phyloP scores from a whole-genome alignment of 2,888 invertebrate genomes.

The Bimastos eiseni region DNA sequence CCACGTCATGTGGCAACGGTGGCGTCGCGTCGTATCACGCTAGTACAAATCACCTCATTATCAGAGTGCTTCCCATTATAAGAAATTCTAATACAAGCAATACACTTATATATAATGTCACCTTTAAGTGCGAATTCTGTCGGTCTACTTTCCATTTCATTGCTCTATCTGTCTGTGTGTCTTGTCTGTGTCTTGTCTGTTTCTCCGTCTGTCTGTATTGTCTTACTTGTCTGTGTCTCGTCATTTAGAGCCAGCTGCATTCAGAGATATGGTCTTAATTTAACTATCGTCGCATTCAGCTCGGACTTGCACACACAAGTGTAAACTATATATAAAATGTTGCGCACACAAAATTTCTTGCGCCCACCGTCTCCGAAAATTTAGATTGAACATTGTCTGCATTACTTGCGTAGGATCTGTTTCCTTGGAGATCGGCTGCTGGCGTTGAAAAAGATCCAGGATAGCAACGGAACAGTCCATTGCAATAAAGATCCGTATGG shows the following conservation, averaged over 20 bases:
- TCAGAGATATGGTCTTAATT: no score
- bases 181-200: not conserved
- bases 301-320: no score
- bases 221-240: not conserved
- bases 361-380: no score
- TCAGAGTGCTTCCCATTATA: not conserved
- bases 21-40: not conserved
- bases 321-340: no score
- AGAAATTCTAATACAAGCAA: not conserved
- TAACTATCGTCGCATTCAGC: no score
- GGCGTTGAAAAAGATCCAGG: conserved; percentile 63
- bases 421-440: conserved; percentile 87
- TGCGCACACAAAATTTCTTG: no score
- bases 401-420: conserved; percentile 76
- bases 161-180: no score
- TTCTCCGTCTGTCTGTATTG: no score
- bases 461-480: conserved; percentile 55
- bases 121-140: not conserved
- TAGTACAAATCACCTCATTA: not conserved
- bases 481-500: conserved; percentile 78
- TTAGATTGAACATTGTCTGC: no score
- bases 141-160: no score
- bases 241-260: no score
- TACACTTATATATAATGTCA: no score
- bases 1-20: not conserved